A percentile compares a stretch with the other conserved stretches of the same genome.
Conservation (phyloP, 2,888 invertebrate species). For the Cheilosia variabilis region DNA sequence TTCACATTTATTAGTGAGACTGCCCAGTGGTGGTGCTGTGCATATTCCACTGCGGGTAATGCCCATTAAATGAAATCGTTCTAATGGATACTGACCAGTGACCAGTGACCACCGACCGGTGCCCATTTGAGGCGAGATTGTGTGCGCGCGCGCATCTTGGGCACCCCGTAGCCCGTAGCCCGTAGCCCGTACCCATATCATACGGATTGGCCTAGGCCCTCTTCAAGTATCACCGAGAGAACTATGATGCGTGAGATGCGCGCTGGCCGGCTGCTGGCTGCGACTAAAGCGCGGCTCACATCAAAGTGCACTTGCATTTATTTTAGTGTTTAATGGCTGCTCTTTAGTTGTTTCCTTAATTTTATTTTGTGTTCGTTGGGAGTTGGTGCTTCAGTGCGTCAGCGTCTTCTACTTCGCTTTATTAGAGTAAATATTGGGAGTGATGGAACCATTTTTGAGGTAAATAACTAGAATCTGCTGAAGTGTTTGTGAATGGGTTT, state of each 20-base stretch:
- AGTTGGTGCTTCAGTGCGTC: constrained; percentile 25
- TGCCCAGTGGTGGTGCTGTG: constrained; percentile 41
- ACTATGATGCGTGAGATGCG: constrained; percentile 74
- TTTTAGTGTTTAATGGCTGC: constrained; percentile 75
- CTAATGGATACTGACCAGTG: constrained; percentile 71
- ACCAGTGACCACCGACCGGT: constrained; percentile 55
- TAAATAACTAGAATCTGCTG: constrained; percentile 65
- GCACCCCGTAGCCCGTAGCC: too few species aligned
- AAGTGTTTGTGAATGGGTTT: constrained; percentile 69
- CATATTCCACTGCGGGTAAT: constrained; percentile 66
- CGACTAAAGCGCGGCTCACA: constrained; percentile 59
- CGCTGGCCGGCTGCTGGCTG: constrained; percentile 11
- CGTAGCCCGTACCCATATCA: constrained; percentile 46
- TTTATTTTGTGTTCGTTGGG: constrained; percentile 61
- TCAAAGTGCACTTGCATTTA: constrained; percentile 76
- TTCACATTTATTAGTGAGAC: constrained; percentile 70
- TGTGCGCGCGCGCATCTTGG: constrained; percentile 48
- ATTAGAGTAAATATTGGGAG: constrained; percentile 74
- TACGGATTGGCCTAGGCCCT: constrained; percentile 49
- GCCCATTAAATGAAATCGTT: constrained; percentile 74
- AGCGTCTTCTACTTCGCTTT: constrained; percentile 51
- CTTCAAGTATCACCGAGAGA: constrained; percentile 73
- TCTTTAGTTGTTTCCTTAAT: constrained; percentile 75
- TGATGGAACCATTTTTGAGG: constrained; percentile 74
- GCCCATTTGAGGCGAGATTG: constrained; percentile 24